phyloP scores from a whole-genome alignment of 2,113 vertebrate genomes.

The Dipodomys ordii region DNA sequence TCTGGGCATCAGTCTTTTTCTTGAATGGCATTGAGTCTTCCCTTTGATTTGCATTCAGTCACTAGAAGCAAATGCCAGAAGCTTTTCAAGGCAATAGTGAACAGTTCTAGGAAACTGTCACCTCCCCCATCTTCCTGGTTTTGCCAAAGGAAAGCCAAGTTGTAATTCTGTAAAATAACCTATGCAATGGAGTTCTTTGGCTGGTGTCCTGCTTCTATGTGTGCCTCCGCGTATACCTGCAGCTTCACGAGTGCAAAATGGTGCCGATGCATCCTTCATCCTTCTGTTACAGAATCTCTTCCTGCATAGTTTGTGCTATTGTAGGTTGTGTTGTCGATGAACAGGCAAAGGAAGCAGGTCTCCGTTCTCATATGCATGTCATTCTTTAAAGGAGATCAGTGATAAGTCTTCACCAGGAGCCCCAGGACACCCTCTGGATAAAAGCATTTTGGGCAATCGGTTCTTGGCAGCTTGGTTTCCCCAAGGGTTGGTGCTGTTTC shows the following conservation, averaged over 20 bases:
- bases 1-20: background rate
- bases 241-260: conserved; percentile 57
- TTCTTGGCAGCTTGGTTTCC: too few relatives aligned
- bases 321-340: background rate
- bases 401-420: background rate
- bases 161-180: background rate
- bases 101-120: background rate
- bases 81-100: background rate
- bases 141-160: background rate
- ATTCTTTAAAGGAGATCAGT: conserved; percentile 43
- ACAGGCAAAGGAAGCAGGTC: conserved; percentile 8
- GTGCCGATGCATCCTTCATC: conserved; percentile 7
- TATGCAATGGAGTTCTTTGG: conserved; percentile 15
- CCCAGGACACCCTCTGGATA: background rate
- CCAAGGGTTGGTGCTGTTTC: too few relatives aligned
- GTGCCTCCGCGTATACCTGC: background rate
- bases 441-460: background rate
- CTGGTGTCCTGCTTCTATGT: conserved; percentile 38
- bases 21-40: background rate
- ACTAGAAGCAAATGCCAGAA: conserved; percentile 28
- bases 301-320: background rate
- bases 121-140: background rate
- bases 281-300: conserved; percentile 2
- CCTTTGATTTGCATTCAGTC: conserved; percentile 39
- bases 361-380: background rate